Percentiles rank a stretch among this genome's conserved stretches.
phyloP scores from a whole-genome alignment of 2,888 invertebrate species.

The Rhynchonema sp. region DNA sequence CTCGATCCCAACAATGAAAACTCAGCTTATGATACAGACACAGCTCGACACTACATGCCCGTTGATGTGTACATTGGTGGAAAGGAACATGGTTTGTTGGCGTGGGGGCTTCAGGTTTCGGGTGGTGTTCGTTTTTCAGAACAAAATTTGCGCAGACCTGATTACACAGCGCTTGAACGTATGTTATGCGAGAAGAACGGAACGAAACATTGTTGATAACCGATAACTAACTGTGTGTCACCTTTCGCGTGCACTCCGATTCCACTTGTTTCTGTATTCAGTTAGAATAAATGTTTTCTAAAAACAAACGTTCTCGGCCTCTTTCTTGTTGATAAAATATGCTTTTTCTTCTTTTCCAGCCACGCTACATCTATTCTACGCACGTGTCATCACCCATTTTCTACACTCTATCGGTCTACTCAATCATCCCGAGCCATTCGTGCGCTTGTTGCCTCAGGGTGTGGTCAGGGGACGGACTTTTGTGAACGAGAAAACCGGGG shows the following conservation, averaged over 20 bases:
- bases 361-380: conserved; percentile 82
- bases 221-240: too few relatives aligned
- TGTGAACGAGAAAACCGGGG: conserved; percentile 50
- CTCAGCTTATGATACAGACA: conserved; percentile 47
- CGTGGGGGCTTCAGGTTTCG: too few relatives aligned
- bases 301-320: too few relatives aligned
- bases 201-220: too few relatives aligned
- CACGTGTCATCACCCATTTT: conserved; percentile 81
- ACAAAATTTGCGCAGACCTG: too few relatives aligned
- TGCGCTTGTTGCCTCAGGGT: conserved; percentile 73
- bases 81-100: conserved; percentile 85
- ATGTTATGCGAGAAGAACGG: too few relatives aligned
- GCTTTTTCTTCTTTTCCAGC: conserved; percentile 39
- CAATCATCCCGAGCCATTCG: conserved; percentile 64
- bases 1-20: conserved; percentile 54
- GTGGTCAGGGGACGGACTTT: conserved; percentile 74
- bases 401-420: conserved; percentile 56
- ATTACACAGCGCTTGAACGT: too few relatives aligned
- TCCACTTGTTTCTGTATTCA: too few relatives aligned
- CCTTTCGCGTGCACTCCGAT: too few relatives aligned
- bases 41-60: conserved; percentile 92
- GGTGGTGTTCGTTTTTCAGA: too few relatives aligned
- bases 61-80: conserved; percentile 91
- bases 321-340: too few relatives aligned
- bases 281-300: too few relatives aligned